phyloP scores from a whole-genome alignment of 92 coral and sea anemone genomes.

The Porites cylindrica region DNA sequence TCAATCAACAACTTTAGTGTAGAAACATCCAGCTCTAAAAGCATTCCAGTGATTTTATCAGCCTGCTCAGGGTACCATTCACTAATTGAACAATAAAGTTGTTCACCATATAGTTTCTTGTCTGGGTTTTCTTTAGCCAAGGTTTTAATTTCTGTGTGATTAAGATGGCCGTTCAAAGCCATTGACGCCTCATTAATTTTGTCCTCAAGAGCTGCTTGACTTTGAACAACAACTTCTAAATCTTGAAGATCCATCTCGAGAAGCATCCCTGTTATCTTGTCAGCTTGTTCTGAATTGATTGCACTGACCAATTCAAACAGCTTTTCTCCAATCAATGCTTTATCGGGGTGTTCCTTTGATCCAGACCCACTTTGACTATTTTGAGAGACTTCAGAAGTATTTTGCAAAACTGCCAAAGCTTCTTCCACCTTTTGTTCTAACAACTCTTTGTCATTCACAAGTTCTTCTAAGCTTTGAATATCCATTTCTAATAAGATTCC shows the following conservation, averaged over 20 bases:
- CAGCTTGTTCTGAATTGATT: constrained; percentile 66
- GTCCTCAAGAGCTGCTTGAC: constrained; percentile 47
- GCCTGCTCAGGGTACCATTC: constrained; percentile 68
- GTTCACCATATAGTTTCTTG: constrained; percentile 68
- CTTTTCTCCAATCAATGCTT: constrained; percentile 67
- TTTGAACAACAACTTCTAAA: constrained; percentile 47
- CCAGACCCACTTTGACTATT: background rate
- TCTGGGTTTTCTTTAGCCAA: constrained; percentile 18
- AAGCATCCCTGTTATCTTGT: constrained; percentile 90
- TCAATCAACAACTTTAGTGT: constrained; percentile 39
- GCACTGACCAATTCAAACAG: constrained; percentile 56
- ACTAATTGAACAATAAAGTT: constrained; percentile 64
- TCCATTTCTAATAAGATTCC: constrained; percentile 84
- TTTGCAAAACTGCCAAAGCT: constrained; percentile 14
- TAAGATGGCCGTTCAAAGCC: constrained; percentile 24
- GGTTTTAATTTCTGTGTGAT: background rate
- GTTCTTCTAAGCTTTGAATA: constrained; percentile 26
- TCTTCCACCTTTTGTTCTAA: constrained; percentile 45
- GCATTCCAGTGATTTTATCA: constrained; percentile 93
- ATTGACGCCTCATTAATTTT: constrained; percentile 65
- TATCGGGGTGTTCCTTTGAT: constrained; percentile 19
- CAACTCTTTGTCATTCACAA: constrained; percentile 50
- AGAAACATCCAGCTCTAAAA: constrained; percentile 63
- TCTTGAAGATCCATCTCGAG: constrained; percentile 69
- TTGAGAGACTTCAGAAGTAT: background rate